These are phyloP conservation scores for Hafferia zeledoni DNA, from an alignment of 2,797 vertebrate species.

Conservation along the genomic window DNA sequence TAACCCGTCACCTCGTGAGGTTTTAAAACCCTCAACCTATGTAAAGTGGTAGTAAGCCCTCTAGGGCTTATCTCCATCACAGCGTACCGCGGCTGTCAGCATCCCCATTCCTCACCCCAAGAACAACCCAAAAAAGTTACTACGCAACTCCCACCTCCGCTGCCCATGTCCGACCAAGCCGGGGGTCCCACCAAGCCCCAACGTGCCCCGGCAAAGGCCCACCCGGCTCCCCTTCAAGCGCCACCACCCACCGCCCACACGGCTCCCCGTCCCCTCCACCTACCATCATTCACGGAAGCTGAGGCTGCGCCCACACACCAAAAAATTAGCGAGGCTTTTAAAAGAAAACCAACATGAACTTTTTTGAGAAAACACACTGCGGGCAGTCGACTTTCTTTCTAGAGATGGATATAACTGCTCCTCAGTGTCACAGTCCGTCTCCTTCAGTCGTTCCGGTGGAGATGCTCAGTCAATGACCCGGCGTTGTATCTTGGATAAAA, in stretches of 20 bases:
- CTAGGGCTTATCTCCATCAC: rapidly evolving
- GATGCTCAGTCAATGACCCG: rapidly evolving
- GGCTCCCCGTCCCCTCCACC: not conserved
- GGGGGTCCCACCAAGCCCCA: too few species aligned
- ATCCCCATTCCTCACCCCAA: rapidly evolving
- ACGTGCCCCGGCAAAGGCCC: rapidly evolving
- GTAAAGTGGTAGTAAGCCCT: not conserved
- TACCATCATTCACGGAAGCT: not conserved
- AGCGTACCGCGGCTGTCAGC: rapidly evolving
- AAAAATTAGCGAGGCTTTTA: not conserved
- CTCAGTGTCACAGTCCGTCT: rapidly evolving
- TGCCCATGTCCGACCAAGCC: rapidly evolving
- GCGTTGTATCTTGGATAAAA: too few species aligned
- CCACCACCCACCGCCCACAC: rapidly evolving
- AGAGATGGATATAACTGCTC: rapidly evolving
- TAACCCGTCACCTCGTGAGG: rapidly evolving
- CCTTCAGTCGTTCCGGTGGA: too few species aligned
- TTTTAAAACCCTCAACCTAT: rapidly evolving
- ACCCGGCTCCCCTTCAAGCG: rapidly evolving
- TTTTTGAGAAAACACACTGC: not conserved
- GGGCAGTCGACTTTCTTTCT: rapidly evolving
- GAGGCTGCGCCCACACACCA: not conserved
- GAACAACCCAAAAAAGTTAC: rapidly evolving
- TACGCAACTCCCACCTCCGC: rapidly evolving
- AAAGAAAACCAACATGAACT: not conserved